phyloP scores from a whole-genome alignment of 2,888 invertebrate genomes.

The Odontocerum albicorne region DNA sequence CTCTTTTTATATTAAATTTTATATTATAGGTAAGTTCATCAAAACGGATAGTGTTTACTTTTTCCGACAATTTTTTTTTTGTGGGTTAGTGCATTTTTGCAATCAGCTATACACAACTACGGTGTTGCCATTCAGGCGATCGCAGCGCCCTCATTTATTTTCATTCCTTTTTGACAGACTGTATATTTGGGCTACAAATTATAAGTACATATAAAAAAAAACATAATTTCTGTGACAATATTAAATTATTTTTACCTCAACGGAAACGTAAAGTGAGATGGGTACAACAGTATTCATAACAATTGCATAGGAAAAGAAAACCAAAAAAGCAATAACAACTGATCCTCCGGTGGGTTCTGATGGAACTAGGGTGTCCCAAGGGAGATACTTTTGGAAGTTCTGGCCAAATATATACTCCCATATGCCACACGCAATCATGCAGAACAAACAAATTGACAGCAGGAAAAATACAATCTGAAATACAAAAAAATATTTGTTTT shows the following conservation, averaged over 20 bases:
- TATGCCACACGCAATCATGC: slow-evolving; percentile 95
- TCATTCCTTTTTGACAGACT: no score
- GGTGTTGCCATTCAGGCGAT: no score
- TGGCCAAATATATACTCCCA: slow-evolving; percentile 96
- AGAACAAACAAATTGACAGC: slow-evolving; percentile 95
- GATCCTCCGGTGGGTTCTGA: slow-evolving; percentile 80
- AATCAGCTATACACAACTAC: no score
- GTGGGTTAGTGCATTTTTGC: no score
- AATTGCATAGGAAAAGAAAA: slow-evolving; percentile 99
- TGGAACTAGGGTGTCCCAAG: slow-evolving; percentile 93
- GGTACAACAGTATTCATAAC: slow-evolving; percentile 99
- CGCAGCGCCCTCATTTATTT: no score
- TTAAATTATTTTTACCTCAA: slow-evolving; percentile 67
- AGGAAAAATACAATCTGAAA: slow-evolving; percentile 96
- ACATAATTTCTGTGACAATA: not conserved
- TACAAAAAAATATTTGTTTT: not conserved
- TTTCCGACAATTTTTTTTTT: no score
- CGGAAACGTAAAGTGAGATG: slow-evolving; percentile 96
- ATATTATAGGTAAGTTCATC: no score
- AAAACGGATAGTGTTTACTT: no score
- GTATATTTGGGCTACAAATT: no score
- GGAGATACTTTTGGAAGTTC: slow-evolving; percentile 87
- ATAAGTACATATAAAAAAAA: no score
- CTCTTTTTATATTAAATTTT: no score
- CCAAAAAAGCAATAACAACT: slow-evolving; percentile 91